These are phyloP conservation scores for Asarcornis scutulata DNA, from an alignment of 2,113 vertebrate genomes.

Conservation along the genomic window DNA sequence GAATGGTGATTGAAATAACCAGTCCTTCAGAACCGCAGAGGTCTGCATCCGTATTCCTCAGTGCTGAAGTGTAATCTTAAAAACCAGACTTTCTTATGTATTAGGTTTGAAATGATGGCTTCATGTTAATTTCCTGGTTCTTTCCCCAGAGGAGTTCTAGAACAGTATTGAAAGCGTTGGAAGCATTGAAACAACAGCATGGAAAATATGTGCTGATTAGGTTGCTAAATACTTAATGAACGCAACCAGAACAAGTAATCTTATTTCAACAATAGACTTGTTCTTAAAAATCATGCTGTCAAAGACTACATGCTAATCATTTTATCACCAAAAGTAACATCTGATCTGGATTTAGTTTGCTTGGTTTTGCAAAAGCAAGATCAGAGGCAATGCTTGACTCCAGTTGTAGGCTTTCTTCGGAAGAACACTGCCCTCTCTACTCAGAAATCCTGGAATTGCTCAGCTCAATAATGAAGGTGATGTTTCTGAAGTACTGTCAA, in stretches of 20 bases:
- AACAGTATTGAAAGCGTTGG: neutral
- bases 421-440: neutral
- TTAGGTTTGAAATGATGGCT: neutral
- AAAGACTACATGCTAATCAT: neutral
- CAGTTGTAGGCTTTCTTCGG: neutral
- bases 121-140: neutral
- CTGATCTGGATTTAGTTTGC: neutral
- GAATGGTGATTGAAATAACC: neutral
- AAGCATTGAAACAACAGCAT: neutral
- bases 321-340: neutral
- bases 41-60: no score
- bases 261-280: neutral
- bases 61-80: neutral
- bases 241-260: neutral
- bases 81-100: neutral
- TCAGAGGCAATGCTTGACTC: neutral
- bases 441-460: neutral
- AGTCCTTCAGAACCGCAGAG: no score
- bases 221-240: constrained; percentile 35
- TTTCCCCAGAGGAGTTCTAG: neutral
- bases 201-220: constrained; percentile 11
- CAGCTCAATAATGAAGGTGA: neutral
- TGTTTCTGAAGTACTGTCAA: neutral
- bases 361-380: neutral
- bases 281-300: neutral